Evolutionary conservation across 2,797 vertebrate genomes (phyloP).

Genomic region (Hippocampus kuda): DNA sequence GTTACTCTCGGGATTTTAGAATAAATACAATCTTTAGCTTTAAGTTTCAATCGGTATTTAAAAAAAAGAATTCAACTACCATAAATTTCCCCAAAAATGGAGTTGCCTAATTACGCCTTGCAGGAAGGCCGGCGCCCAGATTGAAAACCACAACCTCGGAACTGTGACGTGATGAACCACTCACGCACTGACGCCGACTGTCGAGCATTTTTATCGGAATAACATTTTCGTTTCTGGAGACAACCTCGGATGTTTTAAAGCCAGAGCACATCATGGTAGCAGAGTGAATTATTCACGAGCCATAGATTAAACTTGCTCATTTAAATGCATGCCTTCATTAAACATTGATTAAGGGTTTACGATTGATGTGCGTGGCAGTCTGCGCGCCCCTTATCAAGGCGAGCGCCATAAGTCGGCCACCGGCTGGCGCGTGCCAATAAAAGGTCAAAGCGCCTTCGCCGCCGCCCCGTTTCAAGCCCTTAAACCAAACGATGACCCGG

Average conservation of each 20-base stretch:
- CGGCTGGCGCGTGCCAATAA: neutral
- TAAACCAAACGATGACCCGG: conserved; percentile 10
- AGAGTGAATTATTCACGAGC: conserved; percentile 42
- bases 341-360: conserved; percentile 44
- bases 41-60: too few species aligned
- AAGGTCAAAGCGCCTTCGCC: conserved; percentile 15
- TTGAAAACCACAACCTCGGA: too few species aligned
- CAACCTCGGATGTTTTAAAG: conserved; percentile 33
- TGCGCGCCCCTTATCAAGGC: conserved; percentile 11
- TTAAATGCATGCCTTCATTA: conserved; percentile 44
- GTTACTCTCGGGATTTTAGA: too few species aligned
- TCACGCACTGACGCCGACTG: neutral
- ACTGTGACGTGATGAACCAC: too few species aligned
- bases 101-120: too few species aligned
- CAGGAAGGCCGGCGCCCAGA: too few species aligned
- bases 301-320: conserved; percentile 47
- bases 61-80: too few species aligned
- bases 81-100: too few species aligned
- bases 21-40: too few species aligned
- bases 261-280: conserved; percentile 27
- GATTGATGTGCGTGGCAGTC: conserved; percentile 29
- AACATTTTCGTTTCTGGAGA: conserved; percentile 18
- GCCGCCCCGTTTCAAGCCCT: neutral
- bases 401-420: neutral
- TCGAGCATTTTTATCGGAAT: too few species aligned